These are phyloP conservation scores for Pyralis farinalis DNA, from an alignment of 2,888 invertebrate genomes.

Conservation along the genomic window DNA sequence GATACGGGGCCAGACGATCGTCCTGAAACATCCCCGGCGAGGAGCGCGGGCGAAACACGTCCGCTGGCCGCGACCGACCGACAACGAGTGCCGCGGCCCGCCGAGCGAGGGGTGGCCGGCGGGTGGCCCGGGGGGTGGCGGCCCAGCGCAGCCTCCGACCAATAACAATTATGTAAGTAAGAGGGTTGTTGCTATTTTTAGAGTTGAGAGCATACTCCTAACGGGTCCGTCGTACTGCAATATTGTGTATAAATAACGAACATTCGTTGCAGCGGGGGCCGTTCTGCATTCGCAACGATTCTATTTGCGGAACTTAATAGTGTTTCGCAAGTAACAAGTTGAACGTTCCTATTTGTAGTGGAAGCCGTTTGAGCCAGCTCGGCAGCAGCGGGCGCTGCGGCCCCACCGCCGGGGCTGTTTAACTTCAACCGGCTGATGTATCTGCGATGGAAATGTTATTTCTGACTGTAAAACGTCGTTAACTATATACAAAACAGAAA, in stretches of 20 bases:
- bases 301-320: constrained; percentile 55
- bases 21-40: constrained; percentile 31
- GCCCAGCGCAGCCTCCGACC: constrained; percentile 63
- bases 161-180: constrained; percentile 69
- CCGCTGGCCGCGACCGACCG: constrained; percentile 34
- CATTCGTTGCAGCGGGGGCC: constrained; percentile 33
- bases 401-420: too few species aligned
- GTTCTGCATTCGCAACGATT: constrained; percentile 40
- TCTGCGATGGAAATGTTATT: too few species aligned
- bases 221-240: constrained; percentile 43
- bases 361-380: constrained; percentile 24
- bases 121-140: constrained; percentile 22
- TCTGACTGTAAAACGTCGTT: too few species aligned
- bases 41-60: constrained; percentile 24
- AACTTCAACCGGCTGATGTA: too few species aligned
- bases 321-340: constrained; percentile 43
- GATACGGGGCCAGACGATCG: neutral
- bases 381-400: constrained; percentile 17
- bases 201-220: constrained; percentile 45
- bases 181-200: constrained; percentile 75
- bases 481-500: too few species aligned
- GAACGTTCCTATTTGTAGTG: constrained; percentile 27
- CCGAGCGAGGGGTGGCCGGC: too few species aligned
- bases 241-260: constrained; percentile 44
- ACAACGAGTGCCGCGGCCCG: constrained; percentile 41